Percentiles rank a stretch among this genome's conserved stretches.
Evolutionary conservation across 2,888 invertebrate species (phyloP).

Genomic region (Stenoptilia bipunctidactyla): DNA sequence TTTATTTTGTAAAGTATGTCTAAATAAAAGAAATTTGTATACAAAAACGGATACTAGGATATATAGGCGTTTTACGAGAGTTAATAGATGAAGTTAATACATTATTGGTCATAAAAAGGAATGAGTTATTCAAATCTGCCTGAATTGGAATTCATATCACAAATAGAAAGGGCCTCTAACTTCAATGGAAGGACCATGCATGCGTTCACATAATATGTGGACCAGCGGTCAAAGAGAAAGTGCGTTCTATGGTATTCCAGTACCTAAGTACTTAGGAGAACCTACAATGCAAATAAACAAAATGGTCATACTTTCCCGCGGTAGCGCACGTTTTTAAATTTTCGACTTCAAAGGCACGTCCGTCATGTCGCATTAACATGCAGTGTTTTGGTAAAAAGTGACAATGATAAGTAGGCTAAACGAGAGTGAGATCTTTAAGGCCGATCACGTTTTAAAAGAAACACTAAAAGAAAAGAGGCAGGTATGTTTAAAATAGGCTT

Average conservation of each 20-base stretch:
- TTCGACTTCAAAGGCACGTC: not conserved
- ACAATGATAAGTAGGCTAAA: too few species aligned
- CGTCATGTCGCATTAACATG: not conserved
- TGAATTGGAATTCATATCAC: slow-evolving; percentile 28
- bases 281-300: not conserved
- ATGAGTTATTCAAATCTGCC: slow-evolving; percentile 4
- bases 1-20: too few species aligned
- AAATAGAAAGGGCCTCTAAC: slow-evolving; percentile 31
- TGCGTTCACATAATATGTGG: too few species aligned
- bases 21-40: too few species aligned
- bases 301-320: not conserved
- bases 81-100: too few species aligned
- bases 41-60: too few species aligned
- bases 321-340: not conserved
- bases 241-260: not conserved
- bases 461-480: too few species aligned
- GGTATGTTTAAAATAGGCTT: too few species aligned
- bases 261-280: not conserved
- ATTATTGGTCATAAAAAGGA: too few species aligned
- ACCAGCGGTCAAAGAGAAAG: not conserved
- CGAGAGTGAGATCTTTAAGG: too few species aligned
- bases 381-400: not conserved
- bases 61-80: too few species aligned
- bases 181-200: not conserved
- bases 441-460: too few species aligned